Evolutionary conservation across 2,797 vertebrate species (phyloP).

Genomic region (Urophycis tenuis): DNA sequence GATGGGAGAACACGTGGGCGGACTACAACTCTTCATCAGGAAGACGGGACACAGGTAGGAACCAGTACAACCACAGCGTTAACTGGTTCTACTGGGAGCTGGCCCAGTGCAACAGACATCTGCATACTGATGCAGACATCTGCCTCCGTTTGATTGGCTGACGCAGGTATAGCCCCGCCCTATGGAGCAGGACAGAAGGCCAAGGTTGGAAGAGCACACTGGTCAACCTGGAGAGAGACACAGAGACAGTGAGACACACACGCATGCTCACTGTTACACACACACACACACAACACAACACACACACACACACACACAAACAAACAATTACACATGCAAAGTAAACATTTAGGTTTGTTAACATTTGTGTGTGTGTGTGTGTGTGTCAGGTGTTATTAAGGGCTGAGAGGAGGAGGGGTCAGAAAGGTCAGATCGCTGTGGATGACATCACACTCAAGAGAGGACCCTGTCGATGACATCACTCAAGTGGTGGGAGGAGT

Average conservation of each 20-base stretch:
- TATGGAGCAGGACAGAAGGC: constrained; percentile 83
- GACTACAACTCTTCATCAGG: constrained; percentile 79
- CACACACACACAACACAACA: too few relatives aligned
- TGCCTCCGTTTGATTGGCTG: constrained; percentile 35
- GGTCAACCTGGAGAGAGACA: constrained; percentile 68
- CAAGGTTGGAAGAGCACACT: constrained; percentile 82
- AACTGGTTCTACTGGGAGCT: neutral
- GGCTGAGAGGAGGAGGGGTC: constrained; percentile 73
- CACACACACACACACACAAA: too few relatives aligned
- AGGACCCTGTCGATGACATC: constrained; percentile 63
- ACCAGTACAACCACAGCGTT: neutral
- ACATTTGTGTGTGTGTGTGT: too few relatives aligned
- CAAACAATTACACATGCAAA: neutral
- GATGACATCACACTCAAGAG: constrained; percentile 78
- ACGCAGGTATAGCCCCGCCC: constrained; percentile 62
- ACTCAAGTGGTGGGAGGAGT: neutral
- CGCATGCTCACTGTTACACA: constrained; percentile 1
- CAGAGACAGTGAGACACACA: constrained; percentile 71
- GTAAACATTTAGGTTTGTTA: neutral
- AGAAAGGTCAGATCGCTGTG: constrained; percentile 73
- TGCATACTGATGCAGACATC: neutral
- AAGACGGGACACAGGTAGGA: constrained; percentile 41
- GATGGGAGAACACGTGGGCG: constrained; percentile 71
- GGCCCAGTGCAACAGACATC: too few relatives aligned
- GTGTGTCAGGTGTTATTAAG: too few relatives aligned